Evolutionary conservation across 1,140 invertebrate genomes (phyloP), one percentile per base, ranked within the genome.

Genomic region (Atta texana): DNA sequence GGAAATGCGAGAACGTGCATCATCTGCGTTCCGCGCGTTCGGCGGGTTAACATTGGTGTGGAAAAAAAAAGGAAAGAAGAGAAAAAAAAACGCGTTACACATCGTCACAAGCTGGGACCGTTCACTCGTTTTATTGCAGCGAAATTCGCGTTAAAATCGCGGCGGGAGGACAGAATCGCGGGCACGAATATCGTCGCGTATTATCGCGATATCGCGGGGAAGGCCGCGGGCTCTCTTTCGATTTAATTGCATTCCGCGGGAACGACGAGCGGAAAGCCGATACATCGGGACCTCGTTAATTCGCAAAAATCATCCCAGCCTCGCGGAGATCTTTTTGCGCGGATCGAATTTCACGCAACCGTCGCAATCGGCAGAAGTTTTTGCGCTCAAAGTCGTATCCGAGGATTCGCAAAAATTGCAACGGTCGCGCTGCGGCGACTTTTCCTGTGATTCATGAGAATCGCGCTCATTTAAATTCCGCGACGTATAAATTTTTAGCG

Each of bases 181-280:
- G 53, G 28, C 21, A 66, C 59, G 39, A 61, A 24, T 61, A 16
- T 44, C 63, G n/a, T 57, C 66, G 39, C 39, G 59, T 80, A 34
- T 68, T 68, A 53, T 68, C 77, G 63, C 24, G 76, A 78, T 78
- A 78, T 78, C 61, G 24, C 31, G 39, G 63, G 53, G 34, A 74
- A 63, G 82, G 21, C 72, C 71, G 57, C 63, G 57, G 55, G 76
- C 57, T 34, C 88, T 44, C 85, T 89, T 89, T 80, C 88, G 82
- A 63, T 72, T 75, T 90, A 90, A 90, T 89, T 89, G 76, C 89
- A 90, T 90, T 90, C 88, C 85, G 82, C 61, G 64, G 75, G 51
- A 49, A 71, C 39, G 84, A 18, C 75, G 34, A 24, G 61, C 18
- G 31, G 66, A 76, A 85, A 64, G 75, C 64, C 89, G 78, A 81